phyloP scores from a whole-genome alignment of 2,113 vertebrate species.

The Leptocoma aspasia region DNA sequence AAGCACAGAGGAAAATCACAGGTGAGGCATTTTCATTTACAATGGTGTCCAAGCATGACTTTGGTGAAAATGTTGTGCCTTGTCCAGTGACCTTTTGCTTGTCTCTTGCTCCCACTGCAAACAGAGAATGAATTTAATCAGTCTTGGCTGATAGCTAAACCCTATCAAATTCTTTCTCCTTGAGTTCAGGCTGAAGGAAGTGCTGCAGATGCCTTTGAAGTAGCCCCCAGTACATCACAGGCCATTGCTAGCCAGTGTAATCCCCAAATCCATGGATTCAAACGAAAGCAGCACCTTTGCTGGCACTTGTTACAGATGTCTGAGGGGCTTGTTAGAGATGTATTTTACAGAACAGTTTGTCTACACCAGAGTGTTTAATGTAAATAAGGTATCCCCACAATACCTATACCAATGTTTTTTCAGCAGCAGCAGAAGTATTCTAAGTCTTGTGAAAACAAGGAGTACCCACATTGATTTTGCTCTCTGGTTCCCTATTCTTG shows the following conservation, averaged over 20 bases:
- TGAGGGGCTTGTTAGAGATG: neutral
- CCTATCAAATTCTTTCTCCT: neutral
- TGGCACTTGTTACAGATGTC: neutral
- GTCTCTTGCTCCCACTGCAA: neutral
- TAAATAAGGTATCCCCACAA: neutral
- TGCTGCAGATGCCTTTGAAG: neutral
- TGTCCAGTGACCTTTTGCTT: neutral
- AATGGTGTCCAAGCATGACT: neutral
- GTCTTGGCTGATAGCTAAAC: neutral
- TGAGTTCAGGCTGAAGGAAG: neutral
- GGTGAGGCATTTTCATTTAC: accelerated
- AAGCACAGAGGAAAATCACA: neutral
- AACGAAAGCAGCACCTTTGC: neutral
- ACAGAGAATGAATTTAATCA: neutral
- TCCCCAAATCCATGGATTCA: neutral
- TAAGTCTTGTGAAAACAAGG: neutral
- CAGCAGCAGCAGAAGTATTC: neutral
- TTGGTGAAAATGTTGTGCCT: neutral
- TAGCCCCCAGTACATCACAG: neutral
- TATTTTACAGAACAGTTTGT: neutral
- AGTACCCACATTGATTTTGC: neutral
- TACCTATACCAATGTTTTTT: neutral
- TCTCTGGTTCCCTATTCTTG: neutral
- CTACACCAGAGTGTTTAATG: neutral
- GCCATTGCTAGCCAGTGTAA: neutral